phyloP scores from a whole-genome alignment of 2,797 vertebrate genomes.

The Siniperca undulata region DNA sequence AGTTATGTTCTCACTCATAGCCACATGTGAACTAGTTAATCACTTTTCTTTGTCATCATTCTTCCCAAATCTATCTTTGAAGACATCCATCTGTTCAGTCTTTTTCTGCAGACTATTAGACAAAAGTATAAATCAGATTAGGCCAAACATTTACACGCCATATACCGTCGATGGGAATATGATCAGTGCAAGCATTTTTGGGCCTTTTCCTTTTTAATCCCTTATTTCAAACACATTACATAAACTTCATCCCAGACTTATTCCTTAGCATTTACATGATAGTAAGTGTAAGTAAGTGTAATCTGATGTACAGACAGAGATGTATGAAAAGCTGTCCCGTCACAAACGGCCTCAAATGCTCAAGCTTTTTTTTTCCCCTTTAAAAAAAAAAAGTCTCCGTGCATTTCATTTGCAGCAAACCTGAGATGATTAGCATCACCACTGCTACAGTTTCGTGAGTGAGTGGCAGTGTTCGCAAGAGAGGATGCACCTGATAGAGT shows the following conservation, averaged over 20 bases:
- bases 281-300: constrained; percentile 39
- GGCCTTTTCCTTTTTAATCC: constrained; percentile 44
- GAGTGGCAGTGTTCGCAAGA: constrained; percentile 19
- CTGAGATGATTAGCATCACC: constrained; percentile 7
- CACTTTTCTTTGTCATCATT: constrained; percentile 58
- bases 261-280: constrained; percentile 36
- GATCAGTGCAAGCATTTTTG: constrained; percentile 8
- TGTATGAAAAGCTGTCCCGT: constrained; percentile 23
- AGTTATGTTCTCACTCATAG: constrained; percentile 62
- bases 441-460: constrained; percentile 8
- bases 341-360: constrained; percentile 28
- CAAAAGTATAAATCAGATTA: constrained; percentile 36
- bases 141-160: constrained; percentile 1
- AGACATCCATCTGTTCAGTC: constrained; percentile 56
- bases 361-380: not conserved
- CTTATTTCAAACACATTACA: constrained; percentile 33
- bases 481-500: constrained; percentile 35
- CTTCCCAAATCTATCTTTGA: constrained; percentile 55
- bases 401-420: constrained; percentile 34
- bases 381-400: constrained; percentile 1
- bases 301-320: constrained; percentile 49
- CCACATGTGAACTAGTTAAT: constrained; percentile 70
- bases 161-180: constrained; percentile 1
- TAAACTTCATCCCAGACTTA: constrained; percentile 45
- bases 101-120: constrained; percentile 30